phyloP scores from a whole-genome alignment of 37 sponge, comb jelly and placozoan genomes.

The Aplysina aerophoba region DNA sequence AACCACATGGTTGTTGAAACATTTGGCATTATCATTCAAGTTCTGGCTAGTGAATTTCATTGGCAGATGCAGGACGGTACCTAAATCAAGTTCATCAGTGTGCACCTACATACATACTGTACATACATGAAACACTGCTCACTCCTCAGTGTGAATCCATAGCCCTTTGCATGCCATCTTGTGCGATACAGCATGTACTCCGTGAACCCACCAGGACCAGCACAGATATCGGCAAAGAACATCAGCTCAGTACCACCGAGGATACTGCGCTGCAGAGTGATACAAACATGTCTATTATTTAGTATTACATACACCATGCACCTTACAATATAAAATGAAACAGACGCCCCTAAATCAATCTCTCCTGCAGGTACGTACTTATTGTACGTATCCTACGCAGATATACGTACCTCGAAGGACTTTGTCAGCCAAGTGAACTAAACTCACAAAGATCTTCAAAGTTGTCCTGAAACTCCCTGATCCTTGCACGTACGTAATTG shows the following conservation, averaged over 20 bases:
- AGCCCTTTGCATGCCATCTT: conserved; percentile 95
- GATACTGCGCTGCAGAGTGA: conserved; percentile 28
- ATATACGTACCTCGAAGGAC: too few species aligned
- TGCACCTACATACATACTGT: not conserved
- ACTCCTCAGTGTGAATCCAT: conserved; percentile 95
- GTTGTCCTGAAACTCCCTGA: too few species aligned
- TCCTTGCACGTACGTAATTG: too few species aligned
- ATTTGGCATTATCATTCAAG: too few species aligned
- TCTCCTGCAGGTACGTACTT: too few species aligned
- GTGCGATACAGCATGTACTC: conserved; percentile 94
- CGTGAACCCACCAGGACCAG: conserved; percentile 99
- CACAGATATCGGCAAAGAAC: conserved; percentile 98
- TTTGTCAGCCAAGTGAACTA: too few species aligned
- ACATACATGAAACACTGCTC: too few species aligned
- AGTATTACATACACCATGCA: not conserved
- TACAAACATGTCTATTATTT: not conserved
- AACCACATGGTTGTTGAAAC: too few species aligned
- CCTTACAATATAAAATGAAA: too few species aligned
- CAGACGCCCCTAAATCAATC: too few species aligned
- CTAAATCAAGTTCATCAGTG: not conserved
- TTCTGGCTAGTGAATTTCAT: not conserved
- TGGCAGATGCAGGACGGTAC: not conserved
- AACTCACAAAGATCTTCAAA: too few species aligned
- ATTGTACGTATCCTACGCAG: too few species aligned
- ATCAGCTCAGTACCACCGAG: conserved; percentile 56